Evolutionary conservation across 2,113 vertebrate species (phyloP).

Genomic region (Chamaetylas fuelleborni): DNA sequence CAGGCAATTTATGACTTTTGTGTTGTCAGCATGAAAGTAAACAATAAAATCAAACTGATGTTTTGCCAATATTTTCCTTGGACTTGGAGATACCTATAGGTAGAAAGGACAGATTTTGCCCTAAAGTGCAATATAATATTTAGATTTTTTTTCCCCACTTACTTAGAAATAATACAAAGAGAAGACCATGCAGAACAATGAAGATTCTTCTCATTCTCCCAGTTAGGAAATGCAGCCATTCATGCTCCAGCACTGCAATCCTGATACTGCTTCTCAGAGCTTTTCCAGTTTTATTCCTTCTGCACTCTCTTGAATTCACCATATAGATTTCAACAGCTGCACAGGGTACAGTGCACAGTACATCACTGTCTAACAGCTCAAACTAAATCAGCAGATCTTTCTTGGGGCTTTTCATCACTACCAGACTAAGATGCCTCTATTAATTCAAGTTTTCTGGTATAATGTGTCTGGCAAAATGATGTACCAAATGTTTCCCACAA

Average conservation of each 20-base stretch:
- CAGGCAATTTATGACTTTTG: background rate
- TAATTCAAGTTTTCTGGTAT: background rate
- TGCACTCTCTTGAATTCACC: background rate
- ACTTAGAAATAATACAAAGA: background rate
- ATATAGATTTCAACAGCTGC: constrained; percentile 8
- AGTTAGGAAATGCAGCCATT: background rate
- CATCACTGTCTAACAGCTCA: background rate
- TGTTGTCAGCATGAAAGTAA: background rate
- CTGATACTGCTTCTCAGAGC: background rate
- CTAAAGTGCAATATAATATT: background rate
- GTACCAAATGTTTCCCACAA: constrained; percentile 3
- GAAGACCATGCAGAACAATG: background rate
- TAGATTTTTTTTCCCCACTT: background rate
- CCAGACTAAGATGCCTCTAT: background rate
- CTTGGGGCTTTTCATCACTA: background rate
- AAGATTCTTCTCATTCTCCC: background rate
- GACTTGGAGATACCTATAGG: background rate
- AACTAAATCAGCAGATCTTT: background rate
- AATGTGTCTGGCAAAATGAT: background rate
- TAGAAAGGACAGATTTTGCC: background rate
- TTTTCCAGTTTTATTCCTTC: background rate
- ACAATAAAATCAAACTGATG: background rate
- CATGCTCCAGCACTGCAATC: background rate
- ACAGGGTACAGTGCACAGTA: background rate
- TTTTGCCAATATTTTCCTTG: background rate